phyloP scores from a whole-genome alignment of 2,888 invertebrate genomes.

The Drosophila parthenogenetica region DNA sequence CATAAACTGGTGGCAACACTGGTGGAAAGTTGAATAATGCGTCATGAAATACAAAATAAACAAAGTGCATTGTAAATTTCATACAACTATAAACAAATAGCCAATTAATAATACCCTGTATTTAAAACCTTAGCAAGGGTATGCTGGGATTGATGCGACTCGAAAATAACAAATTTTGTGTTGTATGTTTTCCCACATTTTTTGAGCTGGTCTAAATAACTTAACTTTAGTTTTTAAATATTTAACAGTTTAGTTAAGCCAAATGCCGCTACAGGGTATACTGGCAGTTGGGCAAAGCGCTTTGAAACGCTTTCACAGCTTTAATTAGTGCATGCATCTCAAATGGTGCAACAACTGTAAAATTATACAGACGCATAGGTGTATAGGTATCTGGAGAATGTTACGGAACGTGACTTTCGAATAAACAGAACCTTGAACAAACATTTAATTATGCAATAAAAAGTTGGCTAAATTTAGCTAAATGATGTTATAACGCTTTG shows the following conservation, averaged over 20 bases:
- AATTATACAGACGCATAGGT: background rate
- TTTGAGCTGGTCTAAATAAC: too few relatives aligned
- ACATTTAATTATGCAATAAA: background rate
- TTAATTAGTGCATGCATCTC: constrained; percentile 22
- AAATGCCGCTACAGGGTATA: background rate
- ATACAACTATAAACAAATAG: constrained; percentile 1
- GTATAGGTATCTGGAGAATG: constrained; percentile 17
- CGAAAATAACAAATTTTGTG: too few relatives aligned
- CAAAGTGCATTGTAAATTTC: background rate
- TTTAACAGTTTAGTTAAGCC: background rate
- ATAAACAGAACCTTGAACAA: constrained; percentile 20
- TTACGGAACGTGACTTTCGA: constrained; percentile 20
- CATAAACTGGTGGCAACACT: too few relatives aligned
- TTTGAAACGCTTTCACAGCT: constrained; percentile 6
- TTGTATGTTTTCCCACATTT: too few relatives aligned
- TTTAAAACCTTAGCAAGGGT: background rate
- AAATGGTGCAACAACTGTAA: constrained; percentile 15
- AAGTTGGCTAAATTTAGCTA: constrained; percentile 18
- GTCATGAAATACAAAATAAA: background rate
- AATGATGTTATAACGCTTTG: constrained; percentile 9
- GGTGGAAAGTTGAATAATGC: constrained; percentile 2
- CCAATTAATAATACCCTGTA: background rate
- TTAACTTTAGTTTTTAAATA: too few relatives aligned
- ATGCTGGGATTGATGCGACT: too few relatives aligned
- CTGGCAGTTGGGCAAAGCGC: background rate